A percentile compares a stretch with the other conserved stretches of the same genome.
These are phyloP conservation scores for Rambutsinella grinnellia DNA, from an alignment of 2,888 invertebrate species.

Conservation along the genomic window DNA sequence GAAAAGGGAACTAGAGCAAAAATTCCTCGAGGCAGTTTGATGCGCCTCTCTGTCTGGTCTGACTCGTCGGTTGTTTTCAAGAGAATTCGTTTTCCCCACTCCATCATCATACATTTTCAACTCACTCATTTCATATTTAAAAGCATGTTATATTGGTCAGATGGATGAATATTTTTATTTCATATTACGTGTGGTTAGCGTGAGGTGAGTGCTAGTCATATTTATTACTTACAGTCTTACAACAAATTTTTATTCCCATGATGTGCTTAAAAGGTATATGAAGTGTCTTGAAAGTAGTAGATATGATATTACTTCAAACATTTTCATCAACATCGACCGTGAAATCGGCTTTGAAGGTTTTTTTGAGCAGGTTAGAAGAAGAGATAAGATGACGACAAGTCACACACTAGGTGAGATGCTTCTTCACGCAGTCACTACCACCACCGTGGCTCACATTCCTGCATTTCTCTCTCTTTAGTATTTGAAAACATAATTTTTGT, in stretches of 20 bases:
- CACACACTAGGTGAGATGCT: conserved; percentile 25
- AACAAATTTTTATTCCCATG: conserved; percentile 2
- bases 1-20: conserved; percentile 25
- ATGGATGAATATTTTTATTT: conserved; percentile 35
- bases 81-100: not conserved
- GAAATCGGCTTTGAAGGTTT: conserved; percentile 64
- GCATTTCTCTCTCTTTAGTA: not conserved
- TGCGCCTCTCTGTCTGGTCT: conserved; percentile 39
- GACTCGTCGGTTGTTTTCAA: conserved; percentile 3
- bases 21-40: conserved; percentile 30
- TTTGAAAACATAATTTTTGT: conserved; percentile 27
- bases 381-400: conserved; percentile 50
- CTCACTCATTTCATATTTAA: not conserved
- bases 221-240: no score
- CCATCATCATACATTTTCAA: no score
- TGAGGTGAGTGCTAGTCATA: conserved; percentile 27
- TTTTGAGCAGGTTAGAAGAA: conserved; percentile 11
- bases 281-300: conserved; percentile 15
- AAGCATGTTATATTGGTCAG: not conserved
- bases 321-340: conserved; percentile 61
- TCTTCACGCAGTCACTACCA: not conserved
- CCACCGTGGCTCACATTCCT: not conserved
- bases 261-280: not conserved
- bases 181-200: conserved; percentile 25
- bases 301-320: conserved; percentile 24